These are phyloP conservation scores for Atethmia centrago DNA, from an alignment of 2,888 invertebrate species.

Conservation along the genomic window DNA sequence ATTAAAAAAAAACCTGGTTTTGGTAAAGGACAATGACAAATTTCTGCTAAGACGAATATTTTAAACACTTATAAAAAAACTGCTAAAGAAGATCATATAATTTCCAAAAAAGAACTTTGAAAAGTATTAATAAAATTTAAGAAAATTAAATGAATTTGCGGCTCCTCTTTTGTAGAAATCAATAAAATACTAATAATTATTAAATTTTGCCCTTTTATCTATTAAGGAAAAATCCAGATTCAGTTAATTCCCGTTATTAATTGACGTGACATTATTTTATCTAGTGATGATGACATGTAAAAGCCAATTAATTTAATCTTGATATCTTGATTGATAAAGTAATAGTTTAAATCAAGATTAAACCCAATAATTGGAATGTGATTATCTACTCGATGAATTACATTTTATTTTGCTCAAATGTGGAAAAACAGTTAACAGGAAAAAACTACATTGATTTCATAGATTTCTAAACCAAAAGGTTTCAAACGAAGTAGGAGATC, in stretches of 20 bases:
- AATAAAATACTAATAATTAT: background rate
- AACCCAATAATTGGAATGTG: background rate
- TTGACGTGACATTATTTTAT: background rate
- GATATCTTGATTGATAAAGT: slow-evolving; percentile 22
- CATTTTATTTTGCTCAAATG: background rate
- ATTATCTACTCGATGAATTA: background rate
- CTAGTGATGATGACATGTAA: background rate
- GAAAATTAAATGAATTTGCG: background rate
- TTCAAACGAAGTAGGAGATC: background rate
- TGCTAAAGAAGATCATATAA: background rate
- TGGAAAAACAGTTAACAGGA: background rate
- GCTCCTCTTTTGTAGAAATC: background rate
- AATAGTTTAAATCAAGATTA: slow-evolving; percentile 24
- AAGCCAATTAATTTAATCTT: slow-evolving; percentile 34
- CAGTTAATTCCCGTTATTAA: background rate
- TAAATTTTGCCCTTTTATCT: slow-evolving; percentile 7
- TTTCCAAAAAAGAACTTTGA: background rate
- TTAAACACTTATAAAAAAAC: background rate
- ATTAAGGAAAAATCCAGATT: slow-evolving; percentile 2
- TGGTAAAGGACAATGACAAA: background rate
- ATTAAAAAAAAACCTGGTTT: background rate
- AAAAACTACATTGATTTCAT: background rate
- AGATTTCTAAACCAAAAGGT: background rate
- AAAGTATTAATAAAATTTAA: background rate
- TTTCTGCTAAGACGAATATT: background rate